Evolutionary conservation across 1,140 invertebrate genomes (phyloP), one percentile per base, ranked within the genome.

Genomic region (Leucophenga varia): DNA sequence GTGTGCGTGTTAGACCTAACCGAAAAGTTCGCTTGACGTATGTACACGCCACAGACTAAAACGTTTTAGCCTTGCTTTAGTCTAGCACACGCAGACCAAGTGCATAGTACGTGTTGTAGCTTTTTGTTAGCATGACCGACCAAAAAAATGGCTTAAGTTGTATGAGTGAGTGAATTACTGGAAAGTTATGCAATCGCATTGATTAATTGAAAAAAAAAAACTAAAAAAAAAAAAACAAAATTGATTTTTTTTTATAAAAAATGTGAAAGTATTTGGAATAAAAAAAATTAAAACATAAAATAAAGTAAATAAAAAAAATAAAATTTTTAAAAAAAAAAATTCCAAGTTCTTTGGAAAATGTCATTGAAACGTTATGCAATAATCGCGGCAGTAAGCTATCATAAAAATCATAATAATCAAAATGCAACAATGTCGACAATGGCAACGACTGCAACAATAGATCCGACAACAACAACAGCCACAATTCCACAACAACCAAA

Each of bases 331-430:
- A 25, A 6, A 25, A 25, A 25, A 25, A n/a, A n/a, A n/a, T n/a
- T n/a, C n/a, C n/a, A 21, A 16, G 45, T 34, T 28, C 25, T 7
- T 28, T 28, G 25, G 12, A 50, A 52, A 56, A 74, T 74, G 70
- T 73, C 64, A 58, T 52, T 71, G 16, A 68, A 70, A 56, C 53
- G 57, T 57, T 72, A 68, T 54, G 72, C 67, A 57, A 59, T 73
- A 52, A 57, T 72, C 18, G 55, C 64, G 39, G 67, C 69, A 38
- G 52, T 72, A 56, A 61, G 49, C 47, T 48, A 60, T 30, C 52
- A 54, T 17, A 39, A 67, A 30, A 54, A 49, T 25, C 47, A 60
- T 56, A 43, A 67, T 58, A 20, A 47, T 14, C 36, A 39, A 39
- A 37, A 21, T 25, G 32, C 43, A 42, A 44, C 36, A 40, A 36